These are phyloP conservation scores for Bujurquina vittata DNA, from an alignment of 2,113 vertebrate species.

Conservation along the genomic window DNA sequence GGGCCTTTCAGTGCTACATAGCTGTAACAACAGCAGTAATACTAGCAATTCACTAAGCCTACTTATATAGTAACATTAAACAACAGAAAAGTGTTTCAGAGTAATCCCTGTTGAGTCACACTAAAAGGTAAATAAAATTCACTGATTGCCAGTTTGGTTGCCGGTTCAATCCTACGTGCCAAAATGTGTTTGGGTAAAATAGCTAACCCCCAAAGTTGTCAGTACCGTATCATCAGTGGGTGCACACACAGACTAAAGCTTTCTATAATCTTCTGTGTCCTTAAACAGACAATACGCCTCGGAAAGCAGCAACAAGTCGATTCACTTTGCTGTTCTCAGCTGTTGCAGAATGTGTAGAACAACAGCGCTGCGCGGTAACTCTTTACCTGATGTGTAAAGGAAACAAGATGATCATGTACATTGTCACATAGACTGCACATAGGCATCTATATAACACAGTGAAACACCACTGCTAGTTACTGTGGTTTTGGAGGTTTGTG, in stretches of 20 bases:
- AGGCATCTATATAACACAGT: neutral
- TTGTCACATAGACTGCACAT: neutral
- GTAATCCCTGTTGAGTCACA: neutral
- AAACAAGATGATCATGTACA: neutral
- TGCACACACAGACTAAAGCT: neutral
- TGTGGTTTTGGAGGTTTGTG: constrained; percentile 19
- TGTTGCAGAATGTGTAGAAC: neutral
- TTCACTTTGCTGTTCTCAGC: neutral
- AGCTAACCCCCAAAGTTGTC: neutral
- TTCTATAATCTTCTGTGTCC: neutral
- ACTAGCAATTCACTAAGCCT: neutral
- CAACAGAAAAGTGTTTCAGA: neutral
- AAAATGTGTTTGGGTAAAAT: neutral
- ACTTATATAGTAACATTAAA: neutral
- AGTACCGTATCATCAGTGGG: neutral
- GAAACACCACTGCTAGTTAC: neutral
- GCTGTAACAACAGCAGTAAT: neutral
- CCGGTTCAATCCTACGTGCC: neutral
- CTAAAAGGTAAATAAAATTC: neutral
- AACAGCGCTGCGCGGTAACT: neutral
- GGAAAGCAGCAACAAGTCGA: neutral
- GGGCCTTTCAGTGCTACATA: neutral
- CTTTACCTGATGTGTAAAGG: neutral
- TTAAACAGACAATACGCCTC: neutral
- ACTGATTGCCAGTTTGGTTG: neutral